phyloP scores from a whole-genome alignment of 2,113 vertebrate genomes.

The Nothobranchius kuhntae region DNA sequence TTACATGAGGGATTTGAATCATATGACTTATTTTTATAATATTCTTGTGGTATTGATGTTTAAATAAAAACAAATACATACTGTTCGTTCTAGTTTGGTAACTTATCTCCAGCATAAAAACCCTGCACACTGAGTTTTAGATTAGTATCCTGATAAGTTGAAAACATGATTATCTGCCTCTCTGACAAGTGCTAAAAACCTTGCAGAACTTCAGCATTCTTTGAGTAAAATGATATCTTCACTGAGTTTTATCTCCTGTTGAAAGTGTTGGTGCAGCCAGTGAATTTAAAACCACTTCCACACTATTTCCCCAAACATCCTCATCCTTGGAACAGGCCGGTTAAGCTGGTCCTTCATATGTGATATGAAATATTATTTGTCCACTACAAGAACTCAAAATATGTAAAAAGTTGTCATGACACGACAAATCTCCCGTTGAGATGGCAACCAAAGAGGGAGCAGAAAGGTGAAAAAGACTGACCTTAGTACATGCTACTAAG shows the following conservation, averaged over 20 bases:
- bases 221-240: slow-evolving; percentile 9
- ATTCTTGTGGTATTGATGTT: slow-evolving; percentile 15
- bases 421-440: slow-evolving; percentile 20
- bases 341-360: not conserved
- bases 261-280: not conserved
- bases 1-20: not conserved
- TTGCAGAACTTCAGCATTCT: not conserved
- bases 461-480: slow-evolving; percentile 32
- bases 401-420: slow-evolving; percentile 23
- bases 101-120: slow-evolving; percentile 14
- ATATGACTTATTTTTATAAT: slow-evolving; percentile 13
- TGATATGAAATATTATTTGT: slow-evolving; percentile 19
- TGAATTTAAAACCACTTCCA: not conserved
- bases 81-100: slow-evolving; percentile 5
- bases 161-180: slow-evolving; percentile 3
- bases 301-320: not conserved
- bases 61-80: not conserved
- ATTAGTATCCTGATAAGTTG: not conserved
- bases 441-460: slow-evolving; percentile 24
- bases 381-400: slow-evolving; percentile 38
- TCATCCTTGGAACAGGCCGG: not conserved
- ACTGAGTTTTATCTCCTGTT: slow-evolving; percentile 22
- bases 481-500: slow-evolving; percentile 23
- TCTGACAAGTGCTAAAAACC: slow-evolving; percentile 9
- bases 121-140: slow-evolving; percentile 1